Base-by-base conservation (phyloP, 2,113 vertebrate species). In the Rhinogobius similis region DNA sequence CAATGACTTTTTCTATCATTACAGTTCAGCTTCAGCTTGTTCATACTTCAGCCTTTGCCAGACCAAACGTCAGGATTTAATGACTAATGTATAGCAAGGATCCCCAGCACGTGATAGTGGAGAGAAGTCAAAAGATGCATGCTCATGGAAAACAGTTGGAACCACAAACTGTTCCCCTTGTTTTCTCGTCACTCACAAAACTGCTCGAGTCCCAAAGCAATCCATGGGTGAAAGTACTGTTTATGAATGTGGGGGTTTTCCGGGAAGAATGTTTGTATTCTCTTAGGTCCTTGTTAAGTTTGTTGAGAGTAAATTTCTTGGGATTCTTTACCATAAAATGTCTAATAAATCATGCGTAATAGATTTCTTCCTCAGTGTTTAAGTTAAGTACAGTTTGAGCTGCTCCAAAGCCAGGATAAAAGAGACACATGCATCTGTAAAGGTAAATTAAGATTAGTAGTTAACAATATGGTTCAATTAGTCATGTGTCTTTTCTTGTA, bases 1-100 rank as follows among this genome's bases (percentile, higher is more conserved):
- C 79, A 92, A 89, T 78, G 77, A 89, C 78, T 82, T 79, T 76
- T 66, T 76, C 76, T 87, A 82, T 86, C 56, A 43, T 91, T 89
- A 84, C 65, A 81, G 64, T 66, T 81, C 18, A 68, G 68, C 50
- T 66, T 67, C 65, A 70, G 36, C 65, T 80, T 68, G 79, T 86
- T 89, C 75, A 65, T 70, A 71, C 46, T 32, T 61, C 63, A 41
- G 48, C 79, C 73, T 41, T 56, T 73, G 76, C 50, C 21, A 53
- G 68, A 41, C 11, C 72, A 29, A 41, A 67, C 58, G 50, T 67
- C 48, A 41, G 38, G 32, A 63, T 53, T 81, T 67, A 79, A 81
- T 85, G 84, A 83, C 68, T 20, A 66, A 62, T 62, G 53, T 66
- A 41, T n/a, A 5, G 44, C 50, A 67, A 55, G 73, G 76, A 81